Conservation (phyloP, 2,797 vertebrate species). For the Meriones psammophilus region DNA sequence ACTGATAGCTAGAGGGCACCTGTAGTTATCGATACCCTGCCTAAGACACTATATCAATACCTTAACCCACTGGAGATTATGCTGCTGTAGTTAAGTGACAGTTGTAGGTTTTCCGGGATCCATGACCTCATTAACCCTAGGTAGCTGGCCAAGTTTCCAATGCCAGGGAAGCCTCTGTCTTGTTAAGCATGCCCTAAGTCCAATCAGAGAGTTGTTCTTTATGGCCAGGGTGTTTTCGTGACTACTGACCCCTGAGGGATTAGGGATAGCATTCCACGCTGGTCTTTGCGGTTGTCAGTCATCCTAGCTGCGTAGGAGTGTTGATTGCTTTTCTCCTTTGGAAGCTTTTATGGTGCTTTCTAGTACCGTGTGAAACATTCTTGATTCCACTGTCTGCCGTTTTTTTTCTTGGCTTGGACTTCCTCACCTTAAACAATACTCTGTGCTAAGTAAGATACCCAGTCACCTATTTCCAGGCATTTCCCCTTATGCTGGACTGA, state of each 20-base stretch:
- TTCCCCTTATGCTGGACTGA: slow-evolving; percentile 18
- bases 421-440: neutral
- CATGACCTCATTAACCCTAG: neutral
- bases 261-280: neutral
- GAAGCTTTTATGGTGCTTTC: neutral
- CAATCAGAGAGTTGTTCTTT: neutral
- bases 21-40: neutral
- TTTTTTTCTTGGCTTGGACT: neutral
- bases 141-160: neutral
- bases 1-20: neutral
- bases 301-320: neutral
- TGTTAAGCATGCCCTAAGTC: neutral
- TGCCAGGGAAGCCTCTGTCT: no score
- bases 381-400: neutral
- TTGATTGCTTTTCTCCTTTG: neutral
- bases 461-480: neutral
- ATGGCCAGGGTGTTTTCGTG: neutral
- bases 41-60: neutral
- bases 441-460: neutral
- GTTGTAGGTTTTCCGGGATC: neutral
- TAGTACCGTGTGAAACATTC: neutral
- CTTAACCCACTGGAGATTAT: neutral
- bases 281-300: no score
- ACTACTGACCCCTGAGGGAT: neutral
- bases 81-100: neutral